Evolutionary conservation across 1,140 invertebrate genomes (phyloP).

Genomic region (Zaprionus davidi): DNA sequence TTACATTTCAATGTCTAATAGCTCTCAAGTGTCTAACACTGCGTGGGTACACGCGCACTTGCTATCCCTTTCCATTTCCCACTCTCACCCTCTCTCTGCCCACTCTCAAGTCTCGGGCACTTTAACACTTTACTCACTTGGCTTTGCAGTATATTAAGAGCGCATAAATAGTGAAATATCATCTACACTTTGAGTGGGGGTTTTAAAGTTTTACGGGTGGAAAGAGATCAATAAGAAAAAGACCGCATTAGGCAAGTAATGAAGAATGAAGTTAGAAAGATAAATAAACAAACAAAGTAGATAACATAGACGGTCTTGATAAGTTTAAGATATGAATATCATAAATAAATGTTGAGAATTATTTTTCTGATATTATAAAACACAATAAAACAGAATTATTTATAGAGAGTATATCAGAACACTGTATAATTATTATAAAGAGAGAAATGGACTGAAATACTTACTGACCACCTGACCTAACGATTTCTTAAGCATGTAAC

Average conservation of each 20-base stretch:
- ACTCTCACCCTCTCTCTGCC: background rate
- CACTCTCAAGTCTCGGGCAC: background rate
- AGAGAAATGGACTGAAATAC: too few relatives aligned
- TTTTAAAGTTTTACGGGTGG: background rate
- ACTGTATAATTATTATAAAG: too few relatives aligned
- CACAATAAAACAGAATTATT: too few relatives aligned
- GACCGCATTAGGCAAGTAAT: background rate
- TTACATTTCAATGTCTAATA: conserved; percentile 44
- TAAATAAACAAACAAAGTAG: background rate
- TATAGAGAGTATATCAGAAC: too few relatives aligned
- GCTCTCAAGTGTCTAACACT: conserved; percentile 10
- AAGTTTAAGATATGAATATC: background rate
- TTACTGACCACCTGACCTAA: too few relatives aligned
- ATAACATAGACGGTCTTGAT: background rate
- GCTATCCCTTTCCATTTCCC: background rate
- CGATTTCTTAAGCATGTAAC: too few relatives aligned
- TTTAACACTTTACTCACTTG: conserved; percentile 28
- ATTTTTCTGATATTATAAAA: too few relatives aligned
- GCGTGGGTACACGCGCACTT: background rate
- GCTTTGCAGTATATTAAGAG: conserved; percentile 10
- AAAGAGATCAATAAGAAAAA: background rate
- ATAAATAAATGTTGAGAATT: background rate
- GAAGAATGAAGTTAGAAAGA: background rate
- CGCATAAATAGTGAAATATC: conserved; percentile 9
- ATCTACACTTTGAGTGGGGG: conserved; percentile 3